Conservation (phyloP, 2,888 invertebrate genomes). For the Arctia plantaginis region DNA sequence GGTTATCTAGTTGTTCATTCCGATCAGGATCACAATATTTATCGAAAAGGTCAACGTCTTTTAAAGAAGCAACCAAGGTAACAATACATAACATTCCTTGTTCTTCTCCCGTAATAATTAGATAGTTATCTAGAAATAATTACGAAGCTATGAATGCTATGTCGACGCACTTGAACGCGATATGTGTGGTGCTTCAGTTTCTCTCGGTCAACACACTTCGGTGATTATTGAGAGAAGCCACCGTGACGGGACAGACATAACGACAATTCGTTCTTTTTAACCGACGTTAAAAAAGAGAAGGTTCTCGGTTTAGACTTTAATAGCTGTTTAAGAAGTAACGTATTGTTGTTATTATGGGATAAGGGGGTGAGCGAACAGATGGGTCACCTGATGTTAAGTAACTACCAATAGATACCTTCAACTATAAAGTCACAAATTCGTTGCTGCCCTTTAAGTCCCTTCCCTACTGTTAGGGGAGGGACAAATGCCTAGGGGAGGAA, state of each 20-base stretch:
- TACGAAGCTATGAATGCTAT: constrained; percentile 14
- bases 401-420: no score
- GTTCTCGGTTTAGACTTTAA: background rate
- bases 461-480: no score
- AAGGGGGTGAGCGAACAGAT: no score
- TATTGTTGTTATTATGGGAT: no score
- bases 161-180: constrained; percentile 13
- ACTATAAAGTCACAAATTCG: no score
- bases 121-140: constrained; percentile 4
- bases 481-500: no score
- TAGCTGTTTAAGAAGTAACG: no score
- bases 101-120: background rate
- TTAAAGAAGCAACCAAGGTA: background rate
- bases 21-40: background rate
- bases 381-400: no score
- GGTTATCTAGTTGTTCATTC: no score
- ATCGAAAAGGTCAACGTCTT: background rate
- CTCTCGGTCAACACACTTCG: constrained; percentile 23
- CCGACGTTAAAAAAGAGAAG: background rate
- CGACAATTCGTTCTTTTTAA: constrained; percentile 4
- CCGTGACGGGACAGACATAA: constrained; percentile 23
- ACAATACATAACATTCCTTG: background rate
- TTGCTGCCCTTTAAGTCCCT: no score
- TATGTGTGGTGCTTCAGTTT: constrained; percentile 12
- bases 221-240: constrained; percentile 17